phyloP scores from a whole-genome alignment of 2,888 invertebrate genomes.

The Alsophila aescularia region DNA sequence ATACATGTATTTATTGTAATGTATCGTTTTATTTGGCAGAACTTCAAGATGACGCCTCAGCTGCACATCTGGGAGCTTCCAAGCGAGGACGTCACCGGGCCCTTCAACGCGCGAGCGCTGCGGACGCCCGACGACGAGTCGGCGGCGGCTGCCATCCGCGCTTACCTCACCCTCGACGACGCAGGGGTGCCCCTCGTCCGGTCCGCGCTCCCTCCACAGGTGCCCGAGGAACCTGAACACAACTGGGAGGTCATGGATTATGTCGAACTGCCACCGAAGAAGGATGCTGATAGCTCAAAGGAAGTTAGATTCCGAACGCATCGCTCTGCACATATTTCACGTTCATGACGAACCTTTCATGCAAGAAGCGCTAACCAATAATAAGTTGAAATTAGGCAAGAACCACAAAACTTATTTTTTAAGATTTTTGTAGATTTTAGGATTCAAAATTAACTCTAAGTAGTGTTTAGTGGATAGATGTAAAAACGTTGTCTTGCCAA shows the following conservation, averaged over 20 bases:
- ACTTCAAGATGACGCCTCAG: conserved; percentile 85
- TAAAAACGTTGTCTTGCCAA: conserved; percentile 38
- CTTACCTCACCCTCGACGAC: conserved; percentile 85
- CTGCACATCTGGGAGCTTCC: conserved; percentile 77
- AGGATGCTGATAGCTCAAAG: background rate
- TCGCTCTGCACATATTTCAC: conserved; percentile 4
- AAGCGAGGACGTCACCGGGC: conserved; percentile 83
- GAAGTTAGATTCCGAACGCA: conserved; percentile 1
- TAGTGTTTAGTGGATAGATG: too few relatives aligned
- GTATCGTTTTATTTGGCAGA: conserved; percentile 57
- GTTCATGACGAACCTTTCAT: too few relatives aligned
- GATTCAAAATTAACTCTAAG: too few relatives aligned
- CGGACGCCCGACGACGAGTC: conserved; percentile 77
- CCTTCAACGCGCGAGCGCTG: conserved; percentile 86
- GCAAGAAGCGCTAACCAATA: too few relatives aligned
- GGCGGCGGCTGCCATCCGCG: conserved; percentile 78
- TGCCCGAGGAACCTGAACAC: conserved; percentile 79
- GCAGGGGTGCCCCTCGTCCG: conserved; percentile 86
- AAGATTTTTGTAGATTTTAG: too few relatives aligned
- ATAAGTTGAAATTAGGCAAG: too few relatives aligned
- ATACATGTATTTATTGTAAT: too few relatives aligned
- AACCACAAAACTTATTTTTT: too few relatives aligned
- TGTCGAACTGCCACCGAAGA: conserved; percentile 66
- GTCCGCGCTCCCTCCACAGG: conserved; percentile 78
- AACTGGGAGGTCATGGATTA: conserved; percentile 89